A percentile compares a stretch with the other conserved stretches of the same genome.
phyloP scores from a whole-genome alignment of 2,888 invertebrate species.

The Drosophila melanosoma region DNA sequence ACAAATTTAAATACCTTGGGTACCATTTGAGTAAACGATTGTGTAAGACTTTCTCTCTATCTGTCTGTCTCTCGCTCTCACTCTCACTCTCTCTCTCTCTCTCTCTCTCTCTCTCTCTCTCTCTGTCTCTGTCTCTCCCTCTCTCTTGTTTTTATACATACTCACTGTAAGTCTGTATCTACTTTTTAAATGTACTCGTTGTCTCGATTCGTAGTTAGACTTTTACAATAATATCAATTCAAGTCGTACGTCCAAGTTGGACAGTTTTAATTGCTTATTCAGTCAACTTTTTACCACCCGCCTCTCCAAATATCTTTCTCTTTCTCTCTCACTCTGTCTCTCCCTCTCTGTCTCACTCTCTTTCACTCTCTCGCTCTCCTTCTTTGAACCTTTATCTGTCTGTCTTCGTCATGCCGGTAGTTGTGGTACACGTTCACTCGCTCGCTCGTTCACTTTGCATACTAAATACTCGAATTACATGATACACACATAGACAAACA shows the following conservation, averaged over 20 bases:
- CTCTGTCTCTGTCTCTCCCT: conserved; percentile 11
- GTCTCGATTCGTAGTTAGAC: conserved; percentile 68
- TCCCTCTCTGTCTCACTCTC: conserved; percentile 18
- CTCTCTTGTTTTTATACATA: conserved; percentile 4
- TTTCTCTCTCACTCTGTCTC: background rate
- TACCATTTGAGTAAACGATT: conserved; percentile 59
- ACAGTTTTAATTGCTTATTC: conserved; percentile 41
- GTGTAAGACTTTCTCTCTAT: conserved; percentile 46
- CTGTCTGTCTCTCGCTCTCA: conserved; percentile 38
- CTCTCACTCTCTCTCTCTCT: conserved; percentile 17
- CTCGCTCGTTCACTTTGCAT: conserved; percentile 65
- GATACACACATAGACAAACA: conserved; percentile 3
- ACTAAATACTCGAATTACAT: conserved; percentile 19
- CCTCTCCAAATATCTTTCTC: conserved; percentile 2
- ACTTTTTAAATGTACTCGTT: conserved; percentile 45
- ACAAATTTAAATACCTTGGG: conserved; percentile 35
- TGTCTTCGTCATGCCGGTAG: conserved; percentile 45
- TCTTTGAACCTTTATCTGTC: conserved; percentile 25
- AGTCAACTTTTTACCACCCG: conserved; percentile 12
- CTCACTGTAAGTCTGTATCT: conserved; percentile 20
- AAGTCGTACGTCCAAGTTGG: conserved; percentile 42
- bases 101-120: conserved; percentile 7
- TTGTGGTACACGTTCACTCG: conserved; percentile 69
- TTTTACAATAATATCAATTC: conserved; percentile 43
- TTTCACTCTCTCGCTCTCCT: conserved; percentile 14